phyloP scores from a whole-genome alignment of 2,113 vertebrate species.

The Catharus minimus region DNA sequence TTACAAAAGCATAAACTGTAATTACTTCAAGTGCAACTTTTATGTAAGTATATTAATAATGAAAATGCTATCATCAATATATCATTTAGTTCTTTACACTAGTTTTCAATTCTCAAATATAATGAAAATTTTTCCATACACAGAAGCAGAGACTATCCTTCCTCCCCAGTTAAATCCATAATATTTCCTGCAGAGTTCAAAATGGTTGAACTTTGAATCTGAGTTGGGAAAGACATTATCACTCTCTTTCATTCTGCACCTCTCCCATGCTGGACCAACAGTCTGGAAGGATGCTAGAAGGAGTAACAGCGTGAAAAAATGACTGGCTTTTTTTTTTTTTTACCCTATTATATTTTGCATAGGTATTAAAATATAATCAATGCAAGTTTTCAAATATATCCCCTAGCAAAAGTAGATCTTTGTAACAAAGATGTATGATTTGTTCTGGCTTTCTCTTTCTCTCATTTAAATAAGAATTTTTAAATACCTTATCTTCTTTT shows the following conservation, averaged over 20 bases:
- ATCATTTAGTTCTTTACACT: neutral
- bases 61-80: neutral
- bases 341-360: neutral
- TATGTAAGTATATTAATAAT: neutral
- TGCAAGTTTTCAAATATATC: neutral
- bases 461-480: neutral
- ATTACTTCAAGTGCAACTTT: neutral
- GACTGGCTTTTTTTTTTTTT: neutral
- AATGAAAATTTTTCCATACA: neutral
- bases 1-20: neutral
- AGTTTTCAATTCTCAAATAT: neutral
- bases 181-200: neutral
- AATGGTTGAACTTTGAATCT: neutral
- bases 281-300: neutral
- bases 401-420: neutral
- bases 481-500: neutral
- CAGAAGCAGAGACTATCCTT: neutral
- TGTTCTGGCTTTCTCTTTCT: neutral
- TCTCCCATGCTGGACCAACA: neutral
- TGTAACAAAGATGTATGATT: neutral
- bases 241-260: neutral
- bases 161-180: fast-evolving
- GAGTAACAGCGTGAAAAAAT: neutral
- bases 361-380: neutral
- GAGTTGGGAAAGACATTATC: neutral